Evolutionary conservation across 2,113 vertebrate species (phyloP), one percentile per base, ranked within the genome.

Genomic region (Fregetta grallaria): DNA sequence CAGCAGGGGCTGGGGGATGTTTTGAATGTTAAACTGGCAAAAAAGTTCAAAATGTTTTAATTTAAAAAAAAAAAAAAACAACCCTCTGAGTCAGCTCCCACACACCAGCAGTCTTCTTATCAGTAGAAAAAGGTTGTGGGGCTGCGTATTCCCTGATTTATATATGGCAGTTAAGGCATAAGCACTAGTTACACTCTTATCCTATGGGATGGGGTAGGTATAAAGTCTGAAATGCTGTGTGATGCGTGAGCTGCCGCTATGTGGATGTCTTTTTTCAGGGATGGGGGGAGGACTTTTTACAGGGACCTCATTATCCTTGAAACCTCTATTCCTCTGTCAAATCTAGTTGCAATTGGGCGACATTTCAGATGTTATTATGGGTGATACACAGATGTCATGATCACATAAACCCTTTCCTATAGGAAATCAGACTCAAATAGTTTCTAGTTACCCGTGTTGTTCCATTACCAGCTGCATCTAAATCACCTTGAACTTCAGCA

Each of bases 401-500:
- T 86, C 9, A 0, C 63, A 83, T 92, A 93, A 94, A 92, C 75
- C 59, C 53, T 88, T 70, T 94, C 63, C 88, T 94, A 20, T 34
- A 76, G 86, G 83, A 96, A 94, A 86, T 93, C 86, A 86, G 71
- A 63, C 82, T 95, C 59, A 42, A 76, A 66, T 75, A 74, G 45
- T 80, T 93, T 73, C 4, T 7, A 95, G 63, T 86, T 71, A 66
- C 59, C 96, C 6, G 0, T 71, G 67, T 82, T 80, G 42, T 83
- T 88, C 90, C 44, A 40, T 90, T 93, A 76, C 67, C 78, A 92
- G 85, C 75, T 94, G 76, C 75, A 88, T 77, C 68, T 92, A 90
- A 88, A 96, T 94, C 95, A 92, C 78, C 92, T 96, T 92, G 88
- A 96, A 93, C 55, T 92, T 95, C 44, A 71, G 38, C 72, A 88